Evolutionary conservation across 2,888 invertebrate species (phyloP).

Genomic region (Ecliptopera silaceata): DNA sequence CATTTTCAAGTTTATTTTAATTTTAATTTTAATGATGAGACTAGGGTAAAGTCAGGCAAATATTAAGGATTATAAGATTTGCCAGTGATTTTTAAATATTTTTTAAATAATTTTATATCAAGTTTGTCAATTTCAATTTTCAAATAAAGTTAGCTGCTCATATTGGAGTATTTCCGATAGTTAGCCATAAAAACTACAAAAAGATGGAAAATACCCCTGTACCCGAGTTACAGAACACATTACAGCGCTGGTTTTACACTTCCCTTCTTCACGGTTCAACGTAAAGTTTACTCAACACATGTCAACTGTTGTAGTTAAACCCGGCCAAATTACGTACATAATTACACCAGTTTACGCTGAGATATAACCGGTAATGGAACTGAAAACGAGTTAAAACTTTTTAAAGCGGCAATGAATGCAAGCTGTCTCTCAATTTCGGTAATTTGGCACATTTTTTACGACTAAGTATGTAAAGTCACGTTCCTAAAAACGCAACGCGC

Average conservation of each 20-base stretch:
- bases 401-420: conserved; percentile 75
- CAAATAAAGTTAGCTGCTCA: too few relatives aligned
- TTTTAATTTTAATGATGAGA: too few relatives aligned
- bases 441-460: conserved; percentile 71
- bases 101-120: too few relatives aligned
- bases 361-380: conserved; percentile 78
- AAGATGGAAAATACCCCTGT: too few relatives aligned
- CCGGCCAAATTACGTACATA: conserved; percentile 73
- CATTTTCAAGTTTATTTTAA: too few relatives aligned
- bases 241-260: background rate
- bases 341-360: conserved; percentile 71
- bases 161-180: too few relatives aligned
- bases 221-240: too few relatives aligned
- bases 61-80: too few relatives aligned
- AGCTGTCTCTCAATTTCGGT: conserved; percentile 77
- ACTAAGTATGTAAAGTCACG: conserved; percentile 23
- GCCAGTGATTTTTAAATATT: too few relatives aligned
- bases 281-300: background rate
- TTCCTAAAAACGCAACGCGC: background rate
- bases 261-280: background rate
- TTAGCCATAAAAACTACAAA: too few relatives aligned
- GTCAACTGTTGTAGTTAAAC: conserved; percentile 31
- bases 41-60: too few relatives aligned
- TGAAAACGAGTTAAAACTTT: conserved; percentile 76
- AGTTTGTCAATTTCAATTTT: too few relatives aligned